Base-by-base conservation (phyloP, 1,140 invertebrate genomes). In the Dryas iulia region DNA sequence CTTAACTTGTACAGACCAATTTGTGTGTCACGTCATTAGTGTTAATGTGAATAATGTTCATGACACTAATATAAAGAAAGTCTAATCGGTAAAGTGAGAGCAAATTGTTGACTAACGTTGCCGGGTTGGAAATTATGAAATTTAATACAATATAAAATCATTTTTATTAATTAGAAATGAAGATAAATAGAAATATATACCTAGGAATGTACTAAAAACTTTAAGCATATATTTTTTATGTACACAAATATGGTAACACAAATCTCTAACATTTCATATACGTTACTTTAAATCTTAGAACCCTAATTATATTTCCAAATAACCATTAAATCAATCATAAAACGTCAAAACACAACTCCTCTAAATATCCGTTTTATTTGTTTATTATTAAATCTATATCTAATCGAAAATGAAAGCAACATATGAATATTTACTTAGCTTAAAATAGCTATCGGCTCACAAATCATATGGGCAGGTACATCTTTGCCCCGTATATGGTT, bases 391-490 rank as follows among this genome's bases (percentile, higher is more conserved):
- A 75, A 78, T 72, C 65, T 47, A 47, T 8, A 21, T 47, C 18
- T 72, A 71, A 63, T 59, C 77, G 81, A 87, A 90, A 90, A 86
- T 79, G 81, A 87, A 90, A 87, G 78, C 82, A 73, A 74, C 60
- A 54, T 70, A 66, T 73, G 78, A 81, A 82, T 84, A 84, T 89
- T 86, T 83, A 75, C 77, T 81, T 84, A 78, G 80, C 80, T 83
- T 68, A 70, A 84, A 88, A 87, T 90, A 88, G 82, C 81, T 87
- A 87, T 84, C 82, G 77, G 68, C 69, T 77, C 81, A 84, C 80
- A 86, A 83, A 83, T 87, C 86, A 84, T 82, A 80, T 73, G 71
- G 69, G 77, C 82, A 87, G 80, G 83, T 84, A 84, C 71, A 81
- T 85, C 85, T 71, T 54, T 71, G 66, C 31, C 62, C 64, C 70